A percentile compares a stretch with the other conserved stretches of the same genome.
phyloP scores from a whole-genome alignment of 2,113 vertebrate genomes.

The Aptenodytes patagonicus region DNA sequence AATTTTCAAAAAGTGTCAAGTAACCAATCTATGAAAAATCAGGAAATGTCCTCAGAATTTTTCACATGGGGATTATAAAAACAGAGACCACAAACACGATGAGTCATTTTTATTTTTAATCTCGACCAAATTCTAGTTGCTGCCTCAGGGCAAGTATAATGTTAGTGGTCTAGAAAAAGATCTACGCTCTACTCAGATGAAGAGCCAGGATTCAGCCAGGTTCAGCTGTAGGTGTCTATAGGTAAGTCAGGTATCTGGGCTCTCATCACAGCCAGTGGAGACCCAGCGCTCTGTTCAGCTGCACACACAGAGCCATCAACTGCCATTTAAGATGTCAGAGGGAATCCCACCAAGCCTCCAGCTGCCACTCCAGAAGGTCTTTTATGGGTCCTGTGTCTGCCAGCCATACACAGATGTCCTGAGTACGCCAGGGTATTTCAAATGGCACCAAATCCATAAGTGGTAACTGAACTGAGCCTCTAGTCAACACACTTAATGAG shows the following conservation, averaged over 20 bases:
- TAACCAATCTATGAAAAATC: background rate
- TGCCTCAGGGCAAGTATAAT: background rate
- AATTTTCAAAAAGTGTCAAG: background rate
- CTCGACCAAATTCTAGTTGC: background rate
- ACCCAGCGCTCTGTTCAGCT: background rate
- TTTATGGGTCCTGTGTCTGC: background rate
- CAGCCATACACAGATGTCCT: background rate
- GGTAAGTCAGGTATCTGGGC: background rate
- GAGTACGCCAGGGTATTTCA: background rate
- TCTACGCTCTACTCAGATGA: background rate
- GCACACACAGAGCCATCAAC: background rate
- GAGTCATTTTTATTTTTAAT: background rate
- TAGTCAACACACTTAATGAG: background rate
- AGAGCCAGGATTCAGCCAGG: background rate
- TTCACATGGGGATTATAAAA: background rate
- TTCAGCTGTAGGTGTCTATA: background rate
- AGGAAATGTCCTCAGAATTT: background rate
- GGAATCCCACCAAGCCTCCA: background rate
- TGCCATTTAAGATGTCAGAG: background rate
- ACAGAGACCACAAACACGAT: background rate
- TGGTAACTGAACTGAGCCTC: background rate
- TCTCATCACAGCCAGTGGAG: background rate
- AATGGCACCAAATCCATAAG: background rate
- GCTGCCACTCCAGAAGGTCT: background rate
- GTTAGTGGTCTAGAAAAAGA: background rate